Evolutionary conservation across 2,797 vertebrate species (phyloP).

Genomic region (Sphenodon punctatus): DNA sequence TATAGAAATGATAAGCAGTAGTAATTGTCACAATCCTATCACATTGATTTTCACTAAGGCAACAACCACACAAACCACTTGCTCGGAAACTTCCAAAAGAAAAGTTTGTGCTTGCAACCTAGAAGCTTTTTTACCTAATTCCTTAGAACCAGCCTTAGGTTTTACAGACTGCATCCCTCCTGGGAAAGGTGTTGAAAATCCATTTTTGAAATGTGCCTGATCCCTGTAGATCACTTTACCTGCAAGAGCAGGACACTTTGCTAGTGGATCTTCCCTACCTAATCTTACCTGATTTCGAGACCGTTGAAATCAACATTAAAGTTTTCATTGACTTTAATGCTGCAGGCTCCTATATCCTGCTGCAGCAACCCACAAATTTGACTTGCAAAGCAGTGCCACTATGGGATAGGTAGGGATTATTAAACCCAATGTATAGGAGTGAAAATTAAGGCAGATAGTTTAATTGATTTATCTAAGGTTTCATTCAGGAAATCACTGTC

Average conservation of each 20-base stretch:
- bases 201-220: neutral
- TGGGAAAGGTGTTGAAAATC: neutral
- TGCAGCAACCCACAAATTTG: neutral
- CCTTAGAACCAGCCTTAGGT: neutral
- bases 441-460: neutral
- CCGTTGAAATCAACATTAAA: neutral
- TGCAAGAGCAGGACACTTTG: neutral
- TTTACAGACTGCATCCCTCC: neutral
- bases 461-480: neutral
- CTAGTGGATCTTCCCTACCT: neutral
- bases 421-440: neutral
- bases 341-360: too few species aligned
- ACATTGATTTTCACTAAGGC: too few species aligned
- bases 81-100: too few species aligned
- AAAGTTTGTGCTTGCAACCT: too few species aligned
- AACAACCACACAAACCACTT: too few species aligned
- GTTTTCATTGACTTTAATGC: neutral
- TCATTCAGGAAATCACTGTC: neutral
- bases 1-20: too few species aligned
- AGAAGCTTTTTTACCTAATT: neutral
- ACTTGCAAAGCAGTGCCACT: neutral
- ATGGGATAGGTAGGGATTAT: neutral
- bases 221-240: neutral
- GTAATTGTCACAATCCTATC: too few species aligned
- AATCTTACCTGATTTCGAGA: neutral